Percentiles rank a stretch among this genome's conserved stretches.
Conservation (phyloP, 2,797 vertebrate genomes). For the Poecilia gillii region DNA sequence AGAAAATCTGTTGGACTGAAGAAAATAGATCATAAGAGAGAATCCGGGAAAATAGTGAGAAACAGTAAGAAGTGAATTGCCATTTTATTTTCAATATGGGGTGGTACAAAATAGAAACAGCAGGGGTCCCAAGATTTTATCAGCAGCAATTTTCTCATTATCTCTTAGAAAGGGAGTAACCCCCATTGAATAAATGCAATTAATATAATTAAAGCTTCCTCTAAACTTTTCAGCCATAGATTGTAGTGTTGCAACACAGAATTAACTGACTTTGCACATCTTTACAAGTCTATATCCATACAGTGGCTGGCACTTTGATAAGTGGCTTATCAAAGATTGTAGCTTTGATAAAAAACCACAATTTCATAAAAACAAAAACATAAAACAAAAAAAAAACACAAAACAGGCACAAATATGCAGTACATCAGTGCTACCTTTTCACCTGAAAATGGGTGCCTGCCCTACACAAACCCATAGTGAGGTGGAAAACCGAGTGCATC, state of each 20-base stretch:
- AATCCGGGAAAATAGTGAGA: not conserved
- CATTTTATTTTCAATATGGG: not conserved
- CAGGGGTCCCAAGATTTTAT: not conserved
- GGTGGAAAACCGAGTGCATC: slow-evolving; percentile 51
- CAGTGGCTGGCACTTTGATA: not conserved
- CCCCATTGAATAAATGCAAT: not conserved
- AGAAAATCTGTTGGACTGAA: not conserved
- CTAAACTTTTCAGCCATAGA: not conserved
- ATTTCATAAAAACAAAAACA: not conserved
- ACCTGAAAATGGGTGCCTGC: slow-evolving; percentile 57
- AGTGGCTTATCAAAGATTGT: not conserved
- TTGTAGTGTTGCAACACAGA: not conserved
- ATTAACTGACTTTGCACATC: not conserved
- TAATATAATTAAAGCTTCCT: not conserved
- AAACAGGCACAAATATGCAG: slow-evolving; percentile 20
- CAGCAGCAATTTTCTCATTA: not conserved
- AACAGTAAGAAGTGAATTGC: not conserved
- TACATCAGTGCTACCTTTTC: slow-evolving; percentile 43
- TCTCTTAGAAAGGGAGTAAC: not conserved
- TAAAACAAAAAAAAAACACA: no score
- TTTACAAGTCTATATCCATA: not conserved
- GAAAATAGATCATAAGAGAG: not conserved
- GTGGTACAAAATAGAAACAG: not conserved
- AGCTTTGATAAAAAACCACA: slow-evolving; percentile 7
- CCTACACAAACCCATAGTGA: slow-evolving; percentile 46